Evolutionary conservation across 2,797 vertebrate species (phyloP).

Genomic region (Meriones psammophilus): DNA sequence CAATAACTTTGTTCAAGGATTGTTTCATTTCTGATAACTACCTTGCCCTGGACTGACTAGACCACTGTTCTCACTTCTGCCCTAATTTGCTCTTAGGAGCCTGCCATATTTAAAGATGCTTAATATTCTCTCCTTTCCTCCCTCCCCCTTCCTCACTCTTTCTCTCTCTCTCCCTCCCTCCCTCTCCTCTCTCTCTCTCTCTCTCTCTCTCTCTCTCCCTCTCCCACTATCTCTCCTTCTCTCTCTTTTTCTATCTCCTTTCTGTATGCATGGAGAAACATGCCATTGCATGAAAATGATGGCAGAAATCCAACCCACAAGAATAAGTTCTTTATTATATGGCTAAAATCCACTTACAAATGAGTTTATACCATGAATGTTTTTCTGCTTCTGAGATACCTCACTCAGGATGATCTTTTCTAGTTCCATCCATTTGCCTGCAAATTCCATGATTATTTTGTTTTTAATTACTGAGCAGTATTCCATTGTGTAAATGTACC

Average conservation of each 20-base stretch:
- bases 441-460: too few species aligned
- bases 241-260: neutral
- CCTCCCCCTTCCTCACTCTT: accelerated
- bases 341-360: too few species aligned
- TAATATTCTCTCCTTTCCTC: neutral
- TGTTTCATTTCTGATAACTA: neutral
- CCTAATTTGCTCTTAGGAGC: neutral
- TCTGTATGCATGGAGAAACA: neutral
- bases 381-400: too few species aligned
- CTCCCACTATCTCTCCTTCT: neutral
- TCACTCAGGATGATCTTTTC: too few species aligned
- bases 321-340: too few species aligned
- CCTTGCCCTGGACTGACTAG: neutral
- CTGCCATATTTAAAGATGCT: neutral
- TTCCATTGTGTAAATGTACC: too few species aligned
- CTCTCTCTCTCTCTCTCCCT: too few species aligned
- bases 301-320: neutral
- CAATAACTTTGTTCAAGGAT: neutral
- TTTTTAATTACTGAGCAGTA: too few species aligned
- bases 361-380: too few species aligned
- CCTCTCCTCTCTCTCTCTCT: neutral
- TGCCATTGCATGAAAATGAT: neutral
- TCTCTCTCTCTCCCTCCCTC: neutral
- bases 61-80: neutral
- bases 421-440: too few species aligned